Base-by-base conservation (phyloP, 2,888 invertebrate species). In the Shargacucullia verbasci region DNA sequence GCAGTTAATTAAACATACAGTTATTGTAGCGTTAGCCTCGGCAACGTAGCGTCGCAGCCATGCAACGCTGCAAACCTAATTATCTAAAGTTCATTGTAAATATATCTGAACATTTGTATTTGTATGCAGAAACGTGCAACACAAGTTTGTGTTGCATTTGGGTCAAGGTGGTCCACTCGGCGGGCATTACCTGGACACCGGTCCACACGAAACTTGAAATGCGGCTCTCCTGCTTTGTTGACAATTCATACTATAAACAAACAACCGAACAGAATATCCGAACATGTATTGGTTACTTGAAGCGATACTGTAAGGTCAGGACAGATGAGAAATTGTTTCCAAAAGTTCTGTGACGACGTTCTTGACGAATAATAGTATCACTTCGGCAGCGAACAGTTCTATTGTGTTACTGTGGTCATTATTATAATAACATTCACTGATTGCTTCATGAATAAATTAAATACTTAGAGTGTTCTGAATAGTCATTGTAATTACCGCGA, bases 121-220 rank as follows among this genome's bases (percentile, higher is more conserved):
- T 54, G 44, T 38, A 46, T 61, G 34, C 45, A 68, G 13, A 61
- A 60, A 45, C 69, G 34, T 60, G 61, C 48, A 48, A 40, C 15
- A 33, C 20, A 29, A 43, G 44, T 27, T 44, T 37, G 54, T 40
- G 39, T 33, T 6, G 12, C 35, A 60, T 48, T 67, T 67, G 47
- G 63, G 68, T 68, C 68, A 64, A 60, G 68, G 61, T 45, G 45
- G 13, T 34, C 53, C 12, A 33, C 25, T 11, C 27, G 29, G 62
- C 37, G 59, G 31, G 53, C 34, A 35, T n/a, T 50, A 44, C 52
- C 68, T 67, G 68, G 47, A 45, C 44, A 14, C 14, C 8, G 12
- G 33, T 31, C 34, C 12, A n/a, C 45, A 33, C 45, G 41, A 14
- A 33, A n/a, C n/a, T n/a, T n/a, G n/a, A n/a, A n/a, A n/a, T n/a